Percentiles rank a stretch among this genome's conserved stretches.
Evolutionary conservation across 2,888 invertebrate species (phyloP).

Genomic region (Halictus ligatus): DNA sequence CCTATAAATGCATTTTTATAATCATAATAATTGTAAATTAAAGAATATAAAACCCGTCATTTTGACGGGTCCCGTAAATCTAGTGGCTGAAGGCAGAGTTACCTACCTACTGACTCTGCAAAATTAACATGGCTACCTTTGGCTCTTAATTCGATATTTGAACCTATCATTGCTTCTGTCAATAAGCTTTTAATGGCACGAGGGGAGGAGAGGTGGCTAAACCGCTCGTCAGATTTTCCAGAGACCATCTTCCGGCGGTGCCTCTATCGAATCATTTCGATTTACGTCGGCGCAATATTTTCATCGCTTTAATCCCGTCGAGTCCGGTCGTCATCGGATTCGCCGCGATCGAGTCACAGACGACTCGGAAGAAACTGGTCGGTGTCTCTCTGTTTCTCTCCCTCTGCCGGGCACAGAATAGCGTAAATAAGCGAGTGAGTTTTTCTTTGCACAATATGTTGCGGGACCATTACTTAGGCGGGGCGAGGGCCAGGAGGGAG

Average conservation of each 20-base stretch:
- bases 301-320: background rate
- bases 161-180: background rate
- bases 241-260: background rate
- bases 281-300: background rate
- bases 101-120: too few species aligned
- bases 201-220: background rate
- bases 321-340: slow-evolving; percentile 21
- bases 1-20: too few species aligned
- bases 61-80: too few species aligned
- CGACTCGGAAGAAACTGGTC: slow-evolving; percentile 29
- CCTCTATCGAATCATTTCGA: background rate
- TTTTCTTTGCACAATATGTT: slow-evolving; percentile 83
- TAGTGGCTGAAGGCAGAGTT: too few species aligned
- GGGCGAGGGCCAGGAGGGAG: slow-evolving; percentile 18
- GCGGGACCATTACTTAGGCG: slow-evolving; percentile 81
- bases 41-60: too few species aligned
- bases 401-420: slow-evolving; percentile 17
- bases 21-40: too few species aligned
- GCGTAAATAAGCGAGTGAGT: slow-evolving; percentile 74
- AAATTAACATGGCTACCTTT: too few species aligned
- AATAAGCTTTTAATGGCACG: background rate
- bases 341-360: slow-evolving; percentile 21
- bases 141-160: slow-evolving; percentile 17
- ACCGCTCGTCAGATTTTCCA: background rate
- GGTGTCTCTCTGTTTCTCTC: slow-evolving; percentile 3